Evolutionary conservation across 2,797 vertebrate species (phyloP).

Genomic region (Hydrocynus forskahlii): DNA sequence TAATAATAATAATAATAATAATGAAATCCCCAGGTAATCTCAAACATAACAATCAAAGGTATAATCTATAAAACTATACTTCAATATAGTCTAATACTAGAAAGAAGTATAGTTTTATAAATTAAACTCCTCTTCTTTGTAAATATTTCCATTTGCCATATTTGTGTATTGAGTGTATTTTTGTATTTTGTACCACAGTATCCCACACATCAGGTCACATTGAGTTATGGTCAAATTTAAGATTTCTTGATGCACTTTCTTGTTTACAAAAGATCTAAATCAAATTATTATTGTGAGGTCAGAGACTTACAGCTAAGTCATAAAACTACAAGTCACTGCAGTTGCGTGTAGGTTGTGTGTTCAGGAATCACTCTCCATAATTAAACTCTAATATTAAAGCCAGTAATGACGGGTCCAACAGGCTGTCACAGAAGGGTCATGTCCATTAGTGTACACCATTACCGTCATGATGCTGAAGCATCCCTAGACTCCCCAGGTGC

Average conservation of each 20-base stretch:
- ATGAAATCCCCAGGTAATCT: too few relatives aligned
- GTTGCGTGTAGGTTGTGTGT: not conserved
- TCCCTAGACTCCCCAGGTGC: slow-evolving; percentile 35
- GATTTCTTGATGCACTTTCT: not conserved
- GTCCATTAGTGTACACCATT: slow-evolving; percentile 37
- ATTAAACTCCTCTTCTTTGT: too few relatives aligned
- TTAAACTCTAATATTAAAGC: not conserved
- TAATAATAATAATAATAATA: too few relatives aligned
- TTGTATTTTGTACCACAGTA: too few relatives aligned
- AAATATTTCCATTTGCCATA: too few relatives aligned
- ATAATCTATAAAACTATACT: too few relatives aligned
- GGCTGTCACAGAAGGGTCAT: slow-evolving; percentile 40
- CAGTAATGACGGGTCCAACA: slow-evolving; percentile 17
- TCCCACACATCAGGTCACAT: too few relatives aligned
- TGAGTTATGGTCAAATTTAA: not conserved
- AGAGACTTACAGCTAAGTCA: not conserved
- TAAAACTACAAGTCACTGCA: not conserved
- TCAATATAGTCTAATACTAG: too few relatives aligned
- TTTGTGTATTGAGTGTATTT: too few relatives aligned
- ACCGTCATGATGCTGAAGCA: slow-evolving; percentile 22
- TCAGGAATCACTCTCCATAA: slow-evolving; percentile 13
- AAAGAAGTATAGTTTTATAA: too few relatives aligned
- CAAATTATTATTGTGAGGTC: not conserved
- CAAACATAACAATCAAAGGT: too few relatives aligned
- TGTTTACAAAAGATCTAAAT: not conserved